Evolutionary conservation across 2,113 vertebrate species (phyloP).

Genomic region (Odocoileus hemionus): DNA sequence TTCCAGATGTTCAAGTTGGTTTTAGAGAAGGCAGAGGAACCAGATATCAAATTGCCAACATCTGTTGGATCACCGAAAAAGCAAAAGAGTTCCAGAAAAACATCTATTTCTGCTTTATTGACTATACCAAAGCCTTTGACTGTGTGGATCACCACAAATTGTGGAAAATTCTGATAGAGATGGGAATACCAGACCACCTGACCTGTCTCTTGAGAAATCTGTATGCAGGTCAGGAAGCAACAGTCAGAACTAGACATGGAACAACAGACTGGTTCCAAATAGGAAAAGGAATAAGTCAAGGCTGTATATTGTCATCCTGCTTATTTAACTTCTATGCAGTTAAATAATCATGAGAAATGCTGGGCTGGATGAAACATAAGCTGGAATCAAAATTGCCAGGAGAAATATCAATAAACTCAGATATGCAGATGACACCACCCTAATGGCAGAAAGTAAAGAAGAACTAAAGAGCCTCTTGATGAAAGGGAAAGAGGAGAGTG

Average conservation of each 20-base stretch:
- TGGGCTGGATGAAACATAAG: not conserved
- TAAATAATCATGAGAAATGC: not conserved
- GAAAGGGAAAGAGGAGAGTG: not conserved
- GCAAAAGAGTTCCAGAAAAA: not conserved
- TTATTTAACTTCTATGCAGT: not conserved
- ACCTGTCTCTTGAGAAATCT: not conserved
- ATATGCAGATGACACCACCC: not conserved
- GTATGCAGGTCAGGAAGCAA: not conserved
- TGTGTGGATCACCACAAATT: accelerated
- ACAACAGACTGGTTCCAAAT: not conserved
- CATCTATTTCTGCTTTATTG: not conserved
- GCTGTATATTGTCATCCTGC: not conserved
- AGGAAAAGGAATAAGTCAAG: not conserved
- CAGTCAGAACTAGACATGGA: not conserved
- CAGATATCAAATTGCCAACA: not conserved
- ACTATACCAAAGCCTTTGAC: not conserved
- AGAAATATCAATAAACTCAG: not conserved
- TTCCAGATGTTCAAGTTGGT: not conserved
- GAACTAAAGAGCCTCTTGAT: not conserved
- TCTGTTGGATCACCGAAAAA: accelerated
- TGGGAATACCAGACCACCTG: not conserved
- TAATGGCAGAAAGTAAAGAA: not conserved
- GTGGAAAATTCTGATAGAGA: not conserved
- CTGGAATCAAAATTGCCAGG: not conserved
- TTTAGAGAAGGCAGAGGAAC: not conserved